phyloP scores from a whole-genome alignment of 2,797 vertebrate species.

The Arrhamphus sclerolepis region DNA sequence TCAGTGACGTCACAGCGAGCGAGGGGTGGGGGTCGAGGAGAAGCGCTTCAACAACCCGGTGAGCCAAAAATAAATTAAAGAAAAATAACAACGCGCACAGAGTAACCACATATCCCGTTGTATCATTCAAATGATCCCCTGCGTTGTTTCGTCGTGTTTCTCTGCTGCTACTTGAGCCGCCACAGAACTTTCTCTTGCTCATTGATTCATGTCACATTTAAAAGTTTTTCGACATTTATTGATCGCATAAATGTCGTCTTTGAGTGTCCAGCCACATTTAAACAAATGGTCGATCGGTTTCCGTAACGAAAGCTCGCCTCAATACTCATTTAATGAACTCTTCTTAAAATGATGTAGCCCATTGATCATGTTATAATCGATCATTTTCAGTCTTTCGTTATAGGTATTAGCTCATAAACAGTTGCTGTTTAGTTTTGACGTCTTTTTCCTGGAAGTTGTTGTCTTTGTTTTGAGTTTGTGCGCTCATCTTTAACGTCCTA shows the following conservation, averaged over 20 bases:
- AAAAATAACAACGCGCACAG: constrained; percentile 29
- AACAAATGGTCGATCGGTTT: neutral
- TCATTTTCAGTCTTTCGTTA: neutral
- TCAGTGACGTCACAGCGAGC: constrained; percentile 69
- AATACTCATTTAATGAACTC: too few species aligned
- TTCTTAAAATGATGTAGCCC: too few species aligned
- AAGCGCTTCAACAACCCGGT: constrained; percentile 45
- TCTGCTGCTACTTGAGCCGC: constrained; percentile 3
- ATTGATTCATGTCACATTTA: neutral
- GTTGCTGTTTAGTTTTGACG: neutral
- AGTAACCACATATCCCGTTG: constrained; percentile 9
- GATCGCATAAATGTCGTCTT: neutral
- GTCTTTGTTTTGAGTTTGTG: neutral
- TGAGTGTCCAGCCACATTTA: neutral
- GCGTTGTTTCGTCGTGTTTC: neutral
- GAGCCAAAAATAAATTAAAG: constrained; percentile 24
- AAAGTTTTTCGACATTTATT: neutral
- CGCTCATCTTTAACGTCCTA: neutral
- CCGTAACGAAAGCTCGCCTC: neutral
- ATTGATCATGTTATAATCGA: too few species aligned
- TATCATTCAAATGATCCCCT: neutral
- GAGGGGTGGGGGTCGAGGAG: constrained; percentile 24
- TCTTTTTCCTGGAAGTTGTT: neutral
- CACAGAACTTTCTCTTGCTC: neutral
- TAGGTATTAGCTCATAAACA: too few species aligned